Conservation (phyloP, 2,888 invertebrate genomes). For the Sisyra nigra region DNA sequence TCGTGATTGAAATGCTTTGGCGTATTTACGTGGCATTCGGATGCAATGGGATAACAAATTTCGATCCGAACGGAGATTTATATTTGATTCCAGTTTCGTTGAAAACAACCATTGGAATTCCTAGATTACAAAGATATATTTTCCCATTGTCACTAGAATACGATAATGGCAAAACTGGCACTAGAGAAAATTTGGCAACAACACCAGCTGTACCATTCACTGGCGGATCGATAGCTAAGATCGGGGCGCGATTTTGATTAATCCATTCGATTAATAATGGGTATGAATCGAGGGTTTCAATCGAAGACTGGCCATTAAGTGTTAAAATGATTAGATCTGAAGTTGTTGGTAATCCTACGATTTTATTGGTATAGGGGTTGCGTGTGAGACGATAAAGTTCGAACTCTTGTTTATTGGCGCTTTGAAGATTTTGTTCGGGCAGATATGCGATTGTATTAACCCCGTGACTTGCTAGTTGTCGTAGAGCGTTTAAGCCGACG, state of each 20-base stretch:
- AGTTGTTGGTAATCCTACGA: conserved; percentile 29
- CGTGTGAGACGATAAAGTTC: conserved; percentile 49
- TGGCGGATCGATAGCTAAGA: conserved; percentile 63
- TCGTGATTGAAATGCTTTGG: too few species aligned
- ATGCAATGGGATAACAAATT: conserved; percentile 63
- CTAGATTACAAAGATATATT: conserved; percentile 72
- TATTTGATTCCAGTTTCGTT: conserved; percentile 60
- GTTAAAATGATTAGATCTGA: conserved; percentile 40
- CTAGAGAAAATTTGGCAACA: conserved; percentile 46
- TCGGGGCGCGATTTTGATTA: conserved; percentile 50
- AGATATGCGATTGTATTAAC: conserved; percentile 49
- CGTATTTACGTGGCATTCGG: conserved; percentile 19
- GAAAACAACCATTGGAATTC: conserved; percentile 63
- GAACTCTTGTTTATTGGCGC: conserved; percentile 41
- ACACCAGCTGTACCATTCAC: conserved; percentile 44
- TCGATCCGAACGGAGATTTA: conserved; percentile 71
- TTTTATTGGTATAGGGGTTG: conserved; percentile 36
- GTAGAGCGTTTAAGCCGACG: conserved; percentile 56
- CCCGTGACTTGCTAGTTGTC: conserved; percentile 71
- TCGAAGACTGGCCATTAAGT: conserved; percentile 29
- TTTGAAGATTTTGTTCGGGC: neutral
- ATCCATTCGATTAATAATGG: conserved; percentile 47
- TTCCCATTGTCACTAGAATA: conserved; percentile 47
- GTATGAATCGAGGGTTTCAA: conserved; percentile 26
- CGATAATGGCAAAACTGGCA: conserved; percentile 52